Evolutionary conservation across 2,113 vertebrate genomes (phyloP), one percentile per base, ranked within the genome.

Genomic region (Bombycilla garrulus): DNA sequence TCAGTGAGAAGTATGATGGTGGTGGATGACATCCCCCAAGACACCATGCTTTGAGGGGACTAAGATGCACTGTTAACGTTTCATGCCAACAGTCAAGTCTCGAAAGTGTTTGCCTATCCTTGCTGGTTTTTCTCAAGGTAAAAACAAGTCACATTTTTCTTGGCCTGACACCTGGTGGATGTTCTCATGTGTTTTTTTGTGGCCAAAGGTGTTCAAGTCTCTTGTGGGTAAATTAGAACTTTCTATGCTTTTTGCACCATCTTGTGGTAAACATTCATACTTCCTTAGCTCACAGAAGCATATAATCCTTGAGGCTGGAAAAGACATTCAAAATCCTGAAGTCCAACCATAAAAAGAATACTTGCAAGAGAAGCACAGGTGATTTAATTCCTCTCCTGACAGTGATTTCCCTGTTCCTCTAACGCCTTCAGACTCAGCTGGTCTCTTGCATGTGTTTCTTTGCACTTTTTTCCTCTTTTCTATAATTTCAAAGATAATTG

Each of bases 121-220:
- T 56, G 16, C 35, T 76, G 25, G 1, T 48, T 71, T 73, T 81
- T 36, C 31, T 69, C 10, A 31, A n/a, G 11, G 53, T 3, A 20
- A 44, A 24, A 44, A 24, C 28, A 28, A 13, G 8, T 44, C 5
- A 4, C 23, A 2, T 51, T 76, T 89, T 40, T 8, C 8, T 33
- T 91, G 47, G 42, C 25, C 90, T 91, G 96, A 97, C 98, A 97
- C 66, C 96, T 97, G 85, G 95, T 94, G 96, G 96, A 95, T 67
- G 48, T 82, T 90, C 42, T 82, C 5, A 1, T 53, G 18, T 0
- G 11, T 17, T 45, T 53, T 53, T 48, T 82, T 76, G 7, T 31
- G 7, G 17, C 25, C 6, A 23, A 23, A 24, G 21, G 15, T 11
- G 4, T 35, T 56, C 1, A 10, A 3, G 35, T 38, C 22, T 36